Percentiles rank a stretch among this genome's conserved stretches.
phyloP scores from a whole-genome alignment of 1,140 invertebrate species.

The Augochlora pura region DNA sequence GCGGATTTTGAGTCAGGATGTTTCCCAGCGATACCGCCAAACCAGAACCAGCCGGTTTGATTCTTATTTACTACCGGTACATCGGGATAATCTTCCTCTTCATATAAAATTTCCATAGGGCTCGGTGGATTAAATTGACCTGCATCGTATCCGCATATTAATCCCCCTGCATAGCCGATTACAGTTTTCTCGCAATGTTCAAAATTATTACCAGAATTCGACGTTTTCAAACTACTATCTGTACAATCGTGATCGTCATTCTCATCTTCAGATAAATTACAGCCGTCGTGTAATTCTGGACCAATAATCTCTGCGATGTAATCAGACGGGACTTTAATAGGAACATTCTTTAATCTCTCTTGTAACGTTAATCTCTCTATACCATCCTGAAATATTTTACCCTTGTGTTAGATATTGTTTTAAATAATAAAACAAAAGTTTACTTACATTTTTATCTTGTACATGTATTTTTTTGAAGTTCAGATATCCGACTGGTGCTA shows the following conservation, averaged over 20 bases:
- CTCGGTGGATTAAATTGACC: constrained; percentile 73
- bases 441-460: constrained; percentile 84
- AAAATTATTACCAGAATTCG: constrained; percentile 69
- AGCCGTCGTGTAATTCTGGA: constrained; percentile 78
- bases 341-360: constrained; percentile 79
- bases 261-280: constrained; percentile 79
- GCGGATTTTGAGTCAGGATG: constrained; percentile 80
- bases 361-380: constrained; percentile 74
- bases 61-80: constrained; percentile 82
- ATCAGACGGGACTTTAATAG: constrained; percentile 81
- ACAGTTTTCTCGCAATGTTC: neutral
- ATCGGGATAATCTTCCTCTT: constrained; percentile 74
- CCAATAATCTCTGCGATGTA: constrained; percentile 82
- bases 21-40: constrained; percentile 87
- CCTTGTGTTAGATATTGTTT: constrained; percentile 7
- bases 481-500: constrained; percentile 95
- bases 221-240: constrained; percentile 71
- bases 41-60: constrained; percentile 89
- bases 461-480: constrained; percentile 91
- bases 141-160: constrained; percentile 32
- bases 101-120: constrained; percentile 70
- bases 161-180: neutral
- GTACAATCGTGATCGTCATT: constrained; percentile 74
- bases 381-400: constrained; percentile 67
- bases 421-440: constrained; percentile 32